phyloP scores from a whole-genome alignment of 2,888 invertebrate genomes.

The Drosophila mercatorum region DNA sequence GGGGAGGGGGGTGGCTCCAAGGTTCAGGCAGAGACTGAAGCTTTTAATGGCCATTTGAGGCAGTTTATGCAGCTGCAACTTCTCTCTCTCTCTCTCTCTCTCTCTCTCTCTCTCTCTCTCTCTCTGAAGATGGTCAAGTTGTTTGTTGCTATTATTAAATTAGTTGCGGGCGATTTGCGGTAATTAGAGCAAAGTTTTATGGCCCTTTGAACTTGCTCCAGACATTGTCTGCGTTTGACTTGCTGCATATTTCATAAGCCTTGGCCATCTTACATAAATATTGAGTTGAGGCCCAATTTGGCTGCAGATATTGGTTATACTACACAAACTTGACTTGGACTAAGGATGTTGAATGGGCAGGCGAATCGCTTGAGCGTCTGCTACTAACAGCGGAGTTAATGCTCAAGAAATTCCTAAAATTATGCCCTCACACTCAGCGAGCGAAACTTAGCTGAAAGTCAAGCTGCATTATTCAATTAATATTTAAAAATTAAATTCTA shows the following conservation, averaged over 20 bases:
- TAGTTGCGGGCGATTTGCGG: constrained; percentile 79
- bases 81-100: neutral
- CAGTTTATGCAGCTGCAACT: constrained; percentile 69
- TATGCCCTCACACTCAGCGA: too few relatives aligned
- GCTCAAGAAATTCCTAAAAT: too few relatives aligned
- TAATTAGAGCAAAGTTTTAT: constrained; percentile 74
- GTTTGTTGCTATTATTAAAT: constrained; percentile 73
- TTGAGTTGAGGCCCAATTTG: constrained; percentile 16
- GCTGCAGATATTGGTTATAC: constrained; percentile 3
- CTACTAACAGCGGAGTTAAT: too few relatives aligned
- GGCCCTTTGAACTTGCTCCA: constrained; percentile 48
- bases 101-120: neutral
- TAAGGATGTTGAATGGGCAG: too few relatives aligned
- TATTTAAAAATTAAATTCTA: too few relatives aligned
- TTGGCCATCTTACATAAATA: constrained; percentile 22
- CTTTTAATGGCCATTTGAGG: constrained; percentile 72
- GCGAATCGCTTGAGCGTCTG: too few relatives aligned
- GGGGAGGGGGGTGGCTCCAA: neutral
- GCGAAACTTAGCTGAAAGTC: too few relatives aligned
- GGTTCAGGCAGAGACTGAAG: constrained; percentile 11
- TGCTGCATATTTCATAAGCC: constrained; percentile 29
- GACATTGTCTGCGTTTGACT: constrained; percentile 24
- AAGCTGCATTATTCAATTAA: too few relatives aligned
- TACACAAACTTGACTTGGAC: neutral
- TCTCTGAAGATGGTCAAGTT: constrained; percentile 34